phyloP scores from a whole-genome alignment of 2,797 vertebrate genomes.

The Micrastur ruficollis region DNA sequence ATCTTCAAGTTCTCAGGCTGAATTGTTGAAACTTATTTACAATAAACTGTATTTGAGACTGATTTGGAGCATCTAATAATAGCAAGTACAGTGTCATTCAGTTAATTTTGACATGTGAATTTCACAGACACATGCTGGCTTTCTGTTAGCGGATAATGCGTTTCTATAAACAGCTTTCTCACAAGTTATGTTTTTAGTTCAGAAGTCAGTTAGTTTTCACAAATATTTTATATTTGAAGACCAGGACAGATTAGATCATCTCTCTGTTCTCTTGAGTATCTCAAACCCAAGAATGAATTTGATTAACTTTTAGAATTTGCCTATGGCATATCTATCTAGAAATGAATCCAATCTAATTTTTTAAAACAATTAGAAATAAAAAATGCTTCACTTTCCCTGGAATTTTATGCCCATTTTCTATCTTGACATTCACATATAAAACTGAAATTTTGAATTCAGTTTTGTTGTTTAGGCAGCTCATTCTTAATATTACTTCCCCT shows the following conservation, averaged over 20 bases:
- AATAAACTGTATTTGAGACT: not conserved
- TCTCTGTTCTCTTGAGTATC: not conserved
- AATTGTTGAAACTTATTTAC: not conserved
- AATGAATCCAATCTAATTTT: not conserved
- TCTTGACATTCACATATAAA: not conserved
- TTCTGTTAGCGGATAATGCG: not conserved
- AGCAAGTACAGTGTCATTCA: not conserved
- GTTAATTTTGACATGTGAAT: not conserved
- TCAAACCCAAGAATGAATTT: not conserved
- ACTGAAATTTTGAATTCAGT: not conserved
- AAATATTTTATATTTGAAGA: not conserved
- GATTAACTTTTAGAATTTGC: not conserved
- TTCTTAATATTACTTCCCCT: not conserved
- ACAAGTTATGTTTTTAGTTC: not conserved
- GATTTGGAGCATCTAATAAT: not conserved
- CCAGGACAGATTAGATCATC: not conserved
- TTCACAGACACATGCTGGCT: not conserved
- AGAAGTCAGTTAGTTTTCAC: not conserved
- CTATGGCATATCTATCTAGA: not conserved
- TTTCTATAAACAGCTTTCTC: not conserved
- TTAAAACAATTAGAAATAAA: not conserved
- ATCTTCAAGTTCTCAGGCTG: not conserved
- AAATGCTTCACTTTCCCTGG: not conserved
- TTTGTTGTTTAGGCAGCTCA: not conserved
- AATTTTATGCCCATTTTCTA: not conserved